A percentile compares a stretch with the other conserved stretches of the same genome.
These are phyloP conservation scores for Prunella fulvescens DNA, from an alignment of 2,113 vertebrate genomes.

Conservation along the genomic window DNA sequence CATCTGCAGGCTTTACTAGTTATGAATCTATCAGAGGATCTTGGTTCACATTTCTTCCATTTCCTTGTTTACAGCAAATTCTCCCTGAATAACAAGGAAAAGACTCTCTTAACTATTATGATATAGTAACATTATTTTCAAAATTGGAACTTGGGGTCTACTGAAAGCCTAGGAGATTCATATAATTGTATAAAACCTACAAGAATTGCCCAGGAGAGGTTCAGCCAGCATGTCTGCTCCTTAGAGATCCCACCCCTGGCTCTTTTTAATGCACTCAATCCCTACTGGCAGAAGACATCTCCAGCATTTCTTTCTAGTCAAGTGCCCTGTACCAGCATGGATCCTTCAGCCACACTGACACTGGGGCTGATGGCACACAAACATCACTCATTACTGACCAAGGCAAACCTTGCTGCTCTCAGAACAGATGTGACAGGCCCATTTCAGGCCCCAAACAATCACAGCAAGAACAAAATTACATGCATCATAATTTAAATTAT, in stretches of 20 bases:
- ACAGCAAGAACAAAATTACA: neutral
- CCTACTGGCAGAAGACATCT: neutral
- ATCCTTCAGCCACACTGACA: neutral
- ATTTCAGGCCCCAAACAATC: neutral
- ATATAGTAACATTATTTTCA: neutral
- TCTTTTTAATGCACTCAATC: neutral
- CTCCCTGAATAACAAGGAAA: neutral
- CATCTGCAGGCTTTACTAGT: neutral
- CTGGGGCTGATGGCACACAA: neutral
- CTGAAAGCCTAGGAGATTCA: neutral
- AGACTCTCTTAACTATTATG: neutral
- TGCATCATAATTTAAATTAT: neutral
- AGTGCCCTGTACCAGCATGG: neutral
- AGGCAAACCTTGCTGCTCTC: neutral
- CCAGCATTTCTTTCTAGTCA: neutral
- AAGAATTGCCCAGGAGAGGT: neutral
- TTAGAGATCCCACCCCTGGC: neutral
- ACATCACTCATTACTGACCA: neutral
- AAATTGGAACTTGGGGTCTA: neutral
- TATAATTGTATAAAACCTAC: neutral
- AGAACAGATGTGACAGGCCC: neutral
- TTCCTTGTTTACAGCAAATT: neutral
- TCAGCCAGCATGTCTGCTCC: neutral
- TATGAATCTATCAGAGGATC: neutral
- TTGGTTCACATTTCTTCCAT: neutral